These are phyloP conservation scores for Pseudochromis fuscus DNA, from an alignment of 2,797 vertebrate species.

Conservation along the genomic window DNA sequence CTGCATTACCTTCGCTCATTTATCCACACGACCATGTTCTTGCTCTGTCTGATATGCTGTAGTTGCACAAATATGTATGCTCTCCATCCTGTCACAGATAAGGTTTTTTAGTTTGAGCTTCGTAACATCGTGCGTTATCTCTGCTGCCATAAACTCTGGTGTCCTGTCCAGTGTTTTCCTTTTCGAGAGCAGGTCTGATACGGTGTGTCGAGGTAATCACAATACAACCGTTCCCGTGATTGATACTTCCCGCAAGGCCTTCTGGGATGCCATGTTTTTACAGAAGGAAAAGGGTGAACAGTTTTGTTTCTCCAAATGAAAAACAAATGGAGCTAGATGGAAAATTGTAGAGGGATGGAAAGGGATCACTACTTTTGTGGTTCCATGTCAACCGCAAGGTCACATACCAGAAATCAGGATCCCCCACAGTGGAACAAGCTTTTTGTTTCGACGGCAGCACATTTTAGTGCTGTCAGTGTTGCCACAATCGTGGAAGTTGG, in stretches of 20 bases:
- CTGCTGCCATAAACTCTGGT: conserved; percentile 61
- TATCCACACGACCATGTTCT: conserved; percentile 40
- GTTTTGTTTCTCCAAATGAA: conserved; percentile 81
- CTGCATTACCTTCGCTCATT: conserved; percentile 59
- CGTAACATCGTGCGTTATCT: conserved; percentile 63
- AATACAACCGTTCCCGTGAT: conserved; percentile 74
- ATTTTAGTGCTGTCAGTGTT: conserved; percentile 65
- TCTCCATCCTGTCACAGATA: conserved; percentile 63
- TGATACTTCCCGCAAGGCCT: conserved; percentile 78
- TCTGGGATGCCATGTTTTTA: conserved; percentile 81
- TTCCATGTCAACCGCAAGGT: conserved; percentile 80
- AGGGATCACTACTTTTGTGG: conserved; percentile 77
- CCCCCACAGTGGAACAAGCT: conserved; percentile 61
- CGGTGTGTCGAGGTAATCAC: conserved; percentile 69
- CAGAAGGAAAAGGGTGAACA: conserved; percentile 77
- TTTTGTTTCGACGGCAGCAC: conserved; percentile 68
- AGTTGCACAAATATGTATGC: conserved; percentile 50
- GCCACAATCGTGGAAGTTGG: conserved; percentile 63
- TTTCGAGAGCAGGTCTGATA: conserved; percentile 58
- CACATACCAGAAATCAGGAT: conserved; percentile 80
- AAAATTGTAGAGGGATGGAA: conserved; percentile 77
- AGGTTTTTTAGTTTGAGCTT: conserved; percentile 45
- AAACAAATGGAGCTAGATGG: conserved; percentile 80
- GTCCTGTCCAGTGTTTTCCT: conserved; percentile 70
- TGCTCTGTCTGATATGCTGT: conserved; percentile 44